A percentile compares a stretch with the other conserved stretches of the same genome.
Conservation (phyloP, 2,888 invertebrate genomes). For the Hydrotaea cyrtoneurina region DNA sequence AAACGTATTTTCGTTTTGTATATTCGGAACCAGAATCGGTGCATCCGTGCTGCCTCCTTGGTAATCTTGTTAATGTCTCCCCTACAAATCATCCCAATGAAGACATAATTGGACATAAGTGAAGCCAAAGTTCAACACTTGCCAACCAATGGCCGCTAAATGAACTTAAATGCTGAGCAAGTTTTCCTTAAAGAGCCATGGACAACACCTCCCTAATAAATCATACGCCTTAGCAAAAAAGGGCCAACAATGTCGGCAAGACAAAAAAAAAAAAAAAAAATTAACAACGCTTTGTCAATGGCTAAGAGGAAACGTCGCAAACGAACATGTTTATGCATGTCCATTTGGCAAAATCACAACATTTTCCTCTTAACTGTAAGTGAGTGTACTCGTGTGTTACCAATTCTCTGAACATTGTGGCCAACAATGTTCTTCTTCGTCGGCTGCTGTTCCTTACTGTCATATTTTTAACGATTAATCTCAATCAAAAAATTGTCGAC, state of each 20-base stretch:
- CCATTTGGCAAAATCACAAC: conserved; percentile 62
- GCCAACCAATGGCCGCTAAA: background rate
- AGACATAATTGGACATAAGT: conserved; percentile 78
- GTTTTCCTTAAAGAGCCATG: background rate
- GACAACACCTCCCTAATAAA: conserved; percentile 40
- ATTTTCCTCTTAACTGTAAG: conserved; percentile 25
- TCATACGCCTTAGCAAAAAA: background rate
- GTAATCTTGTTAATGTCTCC: background rate
- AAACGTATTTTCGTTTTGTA: too few species aligned
- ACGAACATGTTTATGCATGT: conserved; percentile 68
- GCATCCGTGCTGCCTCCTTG: too few species aligned
- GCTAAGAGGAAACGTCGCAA: conserved; percentile 61
- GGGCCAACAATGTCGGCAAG: background rate
- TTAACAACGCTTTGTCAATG: conserved; percentile 23
- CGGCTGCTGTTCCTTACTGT: conserved; percentile 70
- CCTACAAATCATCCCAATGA: conserved; percentile 58
- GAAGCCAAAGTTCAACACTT: conserved; percentile 75
- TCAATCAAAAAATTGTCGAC: conserved; percentile 73
- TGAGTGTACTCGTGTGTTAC: conserved; percentile 8
- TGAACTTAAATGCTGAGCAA: background rate
- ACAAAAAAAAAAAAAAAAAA: background rate
- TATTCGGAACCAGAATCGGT: too few species aligned
- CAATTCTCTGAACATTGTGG: conserved; percentile 64
- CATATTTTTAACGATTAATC: conserved; percentile 76
- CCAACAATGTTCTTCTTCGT: conserved; percentile 69